Evolutionary conservation across 2,797 vertebrate species (phyloP).

Genomic region (Bradypus variegatus): DNA sequence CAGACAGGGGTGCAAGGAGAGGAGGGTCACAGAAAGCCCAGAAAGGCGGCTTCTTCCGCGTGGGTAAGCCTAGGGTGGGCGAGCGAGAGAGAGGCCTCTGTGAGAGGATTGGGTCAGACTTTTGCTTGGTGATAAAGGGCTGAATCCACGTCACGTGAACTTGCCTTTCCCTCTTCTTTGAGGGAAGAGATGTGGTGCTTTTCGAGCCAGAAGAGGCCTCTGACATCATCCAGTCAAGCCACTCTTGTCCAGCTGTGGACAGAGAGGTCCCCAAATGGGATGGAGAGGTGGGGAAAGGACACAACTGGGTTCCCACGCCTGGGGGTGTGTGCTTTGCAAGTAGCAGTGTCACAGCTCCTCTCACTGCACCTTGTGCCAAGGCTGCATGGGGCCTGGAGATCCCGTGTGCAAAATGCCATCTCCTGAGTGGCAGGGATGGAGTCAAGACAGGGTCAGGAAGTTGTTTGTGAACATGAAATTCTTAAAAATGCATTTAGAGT

Average conservation of each 20-base stretch:
- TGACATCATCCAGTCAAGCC: neutral
- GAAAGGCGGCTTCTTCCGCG: too few relatives aligned
- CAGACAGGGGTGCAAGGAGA: rapidly evolving
- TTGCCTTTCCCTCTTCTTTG: neutral
- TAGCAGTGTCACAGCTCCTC: too few relatives aligned
- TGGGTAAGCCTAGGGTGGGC: rapidly evolving
- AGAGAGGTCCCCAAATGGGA: rapidly evolving
- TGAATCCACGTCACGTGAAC: rapidly evolving
- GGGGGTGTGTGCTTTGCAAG: rapidly evolving
- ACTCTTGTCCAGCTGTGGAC: neutral
- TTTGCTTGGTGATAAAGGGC: neutral
- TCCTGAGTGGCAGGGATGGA: too few relatives aligned
- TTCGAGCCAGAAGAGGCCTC: neutral
- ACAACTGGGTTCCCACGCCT: neutral
- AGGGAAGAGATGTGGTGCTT: neutral
- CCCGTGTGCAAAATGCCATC: too few relatives aligned
- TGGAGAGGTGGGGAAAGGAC: neutral
- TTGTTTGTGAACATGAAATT: too few relatives aligned
- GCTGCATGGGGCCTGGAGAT: too few relatives aligned
- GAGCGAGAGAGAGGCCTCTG: rapidly evolving
- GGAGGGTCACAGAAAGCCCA: neutral
- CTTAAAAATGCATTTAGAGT: too few relatives aligned
- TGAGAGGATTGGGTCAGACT: neutral
- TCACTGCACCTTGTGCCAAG: too few relatives aligned
- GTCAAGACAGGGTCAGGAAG: too few relatives aligned